Percentiles rank a stretch among this genome's conserved stretches.
Conservation (phyloP, 2,113 vertebrate genomes). For the Mastomys coucha region DNA sequence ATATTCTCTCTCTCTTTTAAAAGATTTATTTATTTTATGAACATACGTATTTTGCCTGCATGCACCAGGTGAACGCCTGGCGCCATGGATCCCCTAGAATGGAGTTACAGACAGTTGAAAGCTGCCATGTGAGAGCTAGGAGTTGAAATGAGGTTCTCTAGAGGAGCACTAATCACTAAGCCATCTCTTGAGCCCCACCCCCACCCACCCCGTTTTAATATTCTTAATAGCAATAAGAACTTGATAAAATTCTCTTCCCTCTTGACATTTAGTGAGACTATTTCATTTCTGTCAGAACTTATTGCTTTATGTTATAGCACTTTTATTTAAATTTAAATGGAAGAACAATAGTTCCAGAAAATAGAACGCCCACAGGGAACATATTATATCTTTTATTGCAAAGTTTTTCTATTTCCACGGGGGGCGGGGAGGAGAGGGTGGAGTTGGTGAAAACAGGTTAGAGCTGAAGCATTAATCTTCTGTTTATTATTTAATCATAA, state of each 20-base stretch:
- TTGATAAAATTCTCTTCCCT: neutral
- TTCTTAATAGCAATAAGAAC: neutral
- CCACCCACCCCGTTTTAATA: too few species aligned
- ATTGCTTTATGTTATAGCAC: neutral
- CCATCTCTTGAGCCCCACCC: neutral
- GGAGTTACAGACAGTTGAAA: neutral
- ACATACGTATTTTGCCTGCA: neutral
- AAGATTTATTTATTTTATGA: too few species aligned
- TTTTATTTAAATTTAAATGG: slow-evolving; percentile 31
- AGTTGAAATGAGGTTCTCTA: neutral
- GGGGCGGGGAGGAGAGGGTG: accelerated
- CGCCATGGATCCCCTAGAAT: neutral
- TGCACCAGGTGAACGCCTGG: neutral
- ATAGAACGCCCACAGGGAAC: neutral
- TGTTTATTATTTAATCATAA: slow-evolving; percentile 77
- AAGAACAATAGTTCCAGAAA: slow-evolving; percentile 43
- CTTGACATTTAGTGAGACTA: neutral
- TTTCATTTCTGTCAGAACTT: slow-evolving; percentile 34
- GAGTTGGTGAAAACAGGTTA: slow-evolving; percentile 46
- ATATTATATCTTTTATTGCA: slow-evolving; percentile 62
- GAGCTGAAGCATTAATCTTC: slow-evolving; percentile 57
- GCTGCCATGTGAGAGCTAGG: neutral
- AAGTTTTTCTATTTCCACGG: slow-evolving; percentile 71
- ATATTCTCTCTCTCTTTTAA: too few species aligned
- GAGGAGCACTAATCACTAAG: neutral